Evolutionary conservation across 2,797 vertebrate genomes (phyloP).

Genomic region (Acanthiza pusilla): DNA sequence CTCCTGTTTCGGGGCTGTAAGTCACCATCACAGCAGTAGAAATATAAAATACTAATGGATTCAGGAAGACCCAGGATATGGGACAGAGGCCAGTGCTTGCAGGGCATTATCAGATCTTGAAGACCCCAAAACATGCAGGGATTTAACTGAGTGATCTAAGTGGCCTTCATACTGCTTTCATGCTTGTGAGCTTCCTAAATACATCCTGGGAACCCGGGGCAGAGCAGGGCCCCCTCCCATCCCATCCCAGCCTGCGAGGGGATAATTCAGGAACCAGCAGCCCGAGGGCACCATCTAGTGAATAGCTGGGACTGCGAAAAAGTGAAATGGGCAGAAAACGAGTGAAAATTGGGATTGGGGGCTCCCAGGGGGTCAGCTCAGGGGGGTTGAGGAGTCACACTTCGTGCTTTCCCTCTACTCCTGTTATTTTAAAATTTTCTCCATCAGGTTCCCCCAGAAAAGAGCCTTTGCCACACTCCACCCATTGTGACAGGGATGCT

Average conservation of each 20-base stretch:
- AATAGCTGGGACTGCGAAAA: neutral
- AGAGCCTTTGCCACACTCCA: accelerated
- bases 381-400: neutral
- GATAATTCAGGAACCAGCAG: neutral
- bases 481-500: neutral
- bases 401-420: neutral
- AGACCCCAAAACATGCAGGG: accelerated
- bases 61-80: neutral
- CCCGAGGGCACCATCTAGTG: conserved; percentile 67
- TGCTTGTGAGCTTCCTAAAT: neutral
- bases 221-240: neutral
- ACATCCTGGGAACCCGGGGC: neutral
- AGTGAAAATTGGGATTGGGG: neutral
- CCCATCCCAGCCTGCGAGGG: neutral
- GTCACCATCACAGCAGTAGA: neutral
- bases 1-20: neutral
- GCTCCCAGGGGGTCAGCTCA: neutral
- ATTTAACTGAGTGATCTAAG: neutral
- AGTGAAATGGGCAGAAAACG: neutral
- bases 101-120: accelerated
- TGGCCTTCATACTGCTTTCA: accelerated
- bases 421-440: neutral
- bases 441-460: neutral
- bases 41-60: neutral
- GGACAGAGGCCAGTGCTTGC: neutral